A percentile compares a stretch with the other conserved stretches of the same genome.
These are phyloP conservation scores for Cyclargus thomasi DNA, from an alignment of 1,140 invertebrate genomes.

Conservation along the genomic window DNA sequence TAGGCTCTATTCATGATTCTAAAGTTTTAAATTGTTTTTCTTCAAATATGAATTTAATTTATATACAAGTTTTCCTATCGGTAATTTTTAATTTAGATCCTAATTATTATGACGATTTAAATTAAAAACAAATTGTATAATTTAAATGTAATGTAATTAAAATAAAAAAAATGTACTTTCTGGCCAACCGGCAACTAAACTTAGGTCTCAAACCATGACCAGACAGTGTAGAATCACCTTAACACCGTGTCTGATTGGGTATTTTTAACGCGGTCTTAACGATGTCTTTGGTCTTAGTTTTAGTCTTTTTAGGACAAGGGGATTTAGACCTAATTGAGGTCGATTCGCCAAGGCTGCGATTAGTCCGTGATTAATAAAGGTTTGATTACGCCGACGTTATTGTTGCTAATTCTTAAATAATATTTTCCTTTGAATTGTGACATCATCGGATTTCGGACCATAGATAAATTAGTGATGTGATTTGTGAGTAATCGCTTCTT, in stretches of 20 bases:
- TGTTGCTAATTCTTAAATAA: slow-evolving; percentile 45
- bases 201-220: neutral
- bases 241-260: slow-evolving; percentile 20
- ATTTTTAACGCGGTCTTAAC: slow-evolving; percentile 21
- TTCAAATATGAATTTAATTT: too few relatives aligned
- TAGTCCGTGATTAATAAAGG: slow-evolving; percentile 60
- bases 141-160: too few relatives aligned
- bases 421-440: slow-evolving; percentile 48
- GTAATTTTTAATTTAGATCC: too few relatives aligned
- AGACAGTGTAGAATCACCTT: slow-evolving; percentile 5
- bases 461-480: neutral
- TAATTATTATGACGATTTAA: too few relatives aligned
- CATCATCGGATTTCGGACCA: slow-evolving; percentile 38
- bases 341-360: slow-evolving; percentile 67
- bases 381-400: slow-evolving; percentile 40
- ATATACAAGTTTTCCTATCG: too few relatives aligned
- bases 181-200: too few relatives aligned
- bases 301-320: slow-evolving; percentile 44
- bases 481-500: too few relatives aligned
- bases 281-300: slow-evolving; percentile 19
- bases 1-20: neutral
- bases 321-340: slow-evolving; percentile 64
- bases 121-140: too few relatives aligned
- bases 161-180: too few relatives aligned
- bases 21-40: neutral